Base-by-base conservation (phyloP, 64 coral and sea anemone genomes). In the Montipora foliosa region DNA sequence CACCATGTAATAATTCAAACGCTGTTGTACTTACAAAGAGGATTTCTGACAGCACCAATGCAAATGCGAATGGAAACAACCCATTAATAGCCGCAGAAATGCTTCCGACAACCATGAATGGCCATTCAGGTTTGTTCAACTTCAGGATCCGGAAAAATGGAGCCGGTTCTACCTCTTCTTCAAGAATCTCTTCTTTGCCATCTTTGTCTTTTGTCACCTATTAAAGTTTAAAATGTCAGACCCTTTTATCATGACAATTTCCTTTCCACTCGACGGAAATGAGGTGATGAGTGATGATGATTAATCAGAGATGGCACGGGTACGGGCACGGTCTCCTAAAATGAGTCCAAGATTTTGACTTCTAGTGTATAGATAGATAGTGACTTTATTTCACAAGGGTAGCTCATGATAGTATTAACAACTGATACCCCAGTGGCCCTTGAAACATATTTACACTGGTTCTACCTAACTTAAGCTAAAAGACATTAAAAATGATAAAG, bases 131-230 rank as follows among this genome's bases (percentile, higher is more conserved):
- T 4, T n/a, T 49, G 57, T 98, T 98, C 76, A 98, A 60, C 60
- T 91, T 94, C 12, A 98, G 91, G 57, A 96, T 91, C 21, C 92
- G 88, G 19, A 89, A 48, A 15, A 94, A 74, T 67, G 97, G 89
- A 53, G 94, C 97, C 21, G 97, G 94, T 25, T 98, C 88, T 47
- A 96, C 91, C 8, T 92, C 79, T 74, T 98, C 97, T 60, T 98
- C 97, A 15, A 98, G 6, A 47, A 98, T 78, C 62, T 96, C 88
- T 24, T 94, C 94, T 78, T 98, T 88, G 49, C 93, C 89, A 70
- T 92, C 90, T 53, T 92, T 67, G 66, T 91, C 89, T 47, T 72
- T 49, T 67, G 91, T 68, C 77, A 8, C 53, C 94, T 91, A 59
- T 37, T 37, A 37, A 37, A 37, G 21, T 0, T 48, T 11, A 71